Conservation (phyloP, 2,888 invertebrate species). For the Prosapia bicincta region DNA sequence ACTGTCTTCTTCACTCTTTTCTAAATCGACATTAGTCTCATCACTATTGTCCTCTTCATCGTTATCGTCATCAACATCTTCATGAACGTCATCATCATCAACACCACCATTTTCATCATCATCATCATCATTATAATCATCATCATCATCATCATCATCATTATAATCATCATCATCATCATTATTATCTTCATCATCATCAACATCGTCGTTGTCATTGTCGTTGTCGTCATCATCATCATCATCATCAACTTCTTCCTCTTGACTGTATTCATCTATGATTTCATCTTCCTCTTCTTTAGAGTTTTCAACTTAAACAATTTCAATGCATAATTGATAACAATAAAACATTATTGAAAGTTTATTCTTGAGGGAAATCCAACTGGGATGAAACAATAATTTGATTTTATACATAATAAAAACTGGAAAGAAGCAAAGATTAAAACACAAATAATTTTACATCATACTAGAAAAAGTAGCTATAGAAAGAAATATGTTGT, state of each 20-base stretch:
- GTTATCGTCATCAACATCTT: conserved; percentile 39
- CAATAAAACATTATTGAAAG: too few relatives aligned
- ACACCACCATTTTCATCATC: too few relatives aligned
- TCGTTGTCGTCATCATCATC: conserved; percentile 43
- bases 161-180: conserved; percentile 29
- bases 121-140: conserved; percentile 42
- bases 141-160: conserved; percentile 41
- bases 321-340: too few relatives aligned
- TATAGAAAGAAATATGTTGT: too few relatives aligned
- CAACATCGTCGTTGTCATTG: conserved; percentile 42
- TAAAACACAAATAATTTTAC: too few relatives aligned
- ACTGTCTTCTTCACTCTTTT: conserved; percentile 40
- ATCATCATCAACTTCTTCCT: conserved; percentile 42
- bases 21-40: conserved; percentile 28
- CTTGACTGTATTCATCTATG: conserved; percentile 38
- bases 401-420: too few relatives aligned
- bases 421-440: too few relatives aligned
- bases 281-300: conserved; percentile 31
- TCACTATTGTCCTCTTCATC: conserved; percentile 45
- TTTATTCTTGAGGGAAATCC: too few relatives aligned
- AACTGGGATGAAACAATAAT: too few relatives aligned
- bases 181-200: conserved; percentile 44
- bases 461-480: too few relatives aligned
- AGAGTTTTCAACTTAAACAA: background rate
- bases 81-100: conserved; percentile 31